phyloP scores from a whole-genome alignment of 1,140 invertebrate genomes.

The Eueides isabella region DNA sequence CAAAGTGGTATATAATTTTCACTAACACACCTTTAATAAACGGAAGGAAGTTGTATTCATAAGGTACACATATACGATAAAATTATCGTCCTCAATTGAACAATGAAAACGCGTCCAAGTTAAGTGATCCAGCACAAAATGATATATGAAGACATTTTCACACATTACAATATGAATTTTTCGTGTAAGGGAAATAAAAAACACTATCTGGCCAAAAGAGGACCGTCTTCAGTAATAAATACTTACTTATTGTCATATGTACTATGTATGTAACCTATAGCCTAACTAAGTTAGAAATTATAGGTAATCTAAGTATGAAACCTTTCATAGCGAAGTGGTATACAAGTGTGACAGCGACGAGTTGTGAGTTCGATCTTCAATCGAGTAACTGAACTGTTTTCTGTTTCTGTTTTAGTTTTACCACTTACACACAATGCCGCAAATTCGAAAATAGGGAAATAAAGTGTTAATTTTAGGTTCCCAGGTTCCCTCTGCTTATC shows the following conservation, averaged over 20 bases:
- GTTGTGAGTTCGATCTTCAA: too few species aligned
- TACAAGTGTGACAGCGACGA: too few species aligned
- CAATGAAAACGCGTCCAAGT: slow-evolving; percentile 39
- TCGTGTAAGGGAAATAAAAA: slow-evolving; percentile 67
- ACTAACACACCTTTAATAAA: too few species aligned
- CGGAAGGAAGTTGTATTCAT: too few species aligned
- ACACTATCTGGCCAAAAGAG: slow-evolving; percentile 38
- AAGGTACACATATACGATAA: too few species aligned
- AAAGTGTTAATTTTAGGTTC: too few species aligned
- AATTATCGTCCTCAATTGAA: not conserved
- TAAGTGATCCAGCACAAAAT: slow-evolving; percentile 78
- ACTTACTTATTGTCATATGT: not conserved
- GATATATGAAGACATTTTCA: slow-evolving; percentile 79
- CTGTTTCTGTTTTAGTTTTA: too few species aligned
- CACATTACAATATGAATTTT: slow-evolving; percentile 80
- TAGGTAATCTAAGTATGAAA: not conserved
- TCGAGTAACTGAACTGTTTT: too few species aligned
- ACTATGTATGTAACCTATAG: not conserved
- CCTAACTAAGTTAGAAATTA: not conserved
- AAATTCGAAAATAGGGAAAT: too few species aligned
- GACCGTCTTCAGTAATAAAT: slow-evolving; percentile 18
- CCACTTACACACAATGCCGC: not conserved
- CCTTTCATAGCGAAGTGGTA: too few species aligned
- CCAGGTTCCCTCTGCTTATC: too few species aligned
- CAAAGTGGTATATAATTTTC: too few species aligned